Base-by-base conservation (phyloP, 2,888 invertebrate species). In the Cistogaster globosa region DNA sequence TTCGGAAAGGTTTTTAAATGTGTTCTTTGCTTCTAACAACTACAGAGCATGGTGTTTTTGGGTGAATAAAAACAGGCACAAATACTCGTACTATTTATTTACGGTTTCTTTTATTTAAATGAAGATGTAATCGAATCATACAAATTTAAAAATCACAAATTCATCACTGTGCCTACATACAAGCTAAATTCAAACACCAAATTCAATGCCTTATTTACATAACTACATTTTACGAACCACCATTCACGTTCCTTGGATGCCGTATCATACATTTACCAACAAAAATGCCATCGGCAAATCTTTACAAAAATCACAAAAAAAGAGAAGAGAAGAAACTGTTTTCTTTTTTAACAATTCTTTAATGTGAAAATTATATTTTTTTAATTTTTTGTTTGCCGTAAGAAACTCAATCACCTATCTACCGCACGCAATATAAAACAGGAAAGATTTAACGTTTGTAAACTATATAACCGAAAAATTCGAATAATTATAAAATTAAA, bases 231-330 rank as follows among this genome's bases (percentile, higher is more conserved):
- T 82, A 78, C 63, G 57, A 26, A 58, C 63, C 63, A 76, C 76
- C 57, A 76, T 71, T 83, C 71, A 83, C 71, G 65, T 77, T 58
- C 78, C 68, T 79, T 79, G 85, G 82, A 85, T 82, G 82, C 85
- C 87, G 88, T 89, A 89, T 90, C 90, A 90, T 89, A 88, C 89
- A 89, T 90, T 87, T 89, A 90, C 90, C 85, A 90, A 90, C 91
- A 91, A 88, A 89, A 91, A 92, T 92, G 92, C 91, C 92, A 89
- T 91, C 92, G 91, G 90, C 91, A 89, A 89, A 87, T 86, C 42
- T 62, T 4, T 45, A 32, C 26, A 18, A 62, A 83, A 62, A 38
- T 26, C 11, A 60, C 42, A 38, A 48, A 26, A 53, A 60, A 36
- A 57, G 12, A 60, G 69, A 75, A 60, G 77, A 58, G 22, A 26